Conservation (phyloP, 2,888 invertebrate genomes). For the Megalurothrips usitatus region DNA sequence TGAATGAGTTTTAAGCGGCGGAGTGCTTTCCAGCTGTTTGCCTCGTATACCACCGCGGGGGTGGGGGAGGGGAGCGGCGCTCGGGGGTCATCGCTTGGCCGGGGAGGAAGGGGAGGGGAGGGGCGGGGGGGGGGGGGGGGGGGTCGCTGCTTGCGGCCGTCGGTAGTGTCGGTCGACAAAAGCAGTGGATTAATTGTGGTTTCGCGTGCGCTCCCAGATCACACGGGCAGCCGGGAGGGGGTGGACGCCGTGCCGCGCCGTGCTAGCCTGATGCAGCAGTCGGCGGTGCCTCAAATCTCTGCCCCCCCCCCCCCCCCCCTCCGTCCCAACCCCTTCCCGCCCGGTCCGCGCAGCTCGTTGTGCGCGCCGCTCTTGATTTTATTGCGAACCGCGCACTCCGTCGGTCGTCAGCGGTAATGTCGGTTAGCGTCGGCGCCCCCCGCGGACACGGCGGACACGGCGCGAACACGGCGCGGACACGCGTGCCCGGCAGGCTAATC, state of each 20-base stretch:
- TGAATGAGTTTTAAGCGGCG: constrained; percentile 24
- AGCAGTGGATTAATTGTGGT: constrained; percentile 22
- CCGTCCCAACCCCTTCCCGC: no score
- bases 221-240: neutral
- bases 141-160: neutral
- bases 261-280: neutral
- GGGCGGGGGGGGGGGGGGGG: neutral
- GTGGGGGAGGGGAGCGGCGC: neutral
- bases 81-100: neutral
- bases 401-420: no score
- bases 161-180: constrained; percentile 7
- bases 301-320: no score
- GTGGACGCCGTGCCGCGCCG: neutral
- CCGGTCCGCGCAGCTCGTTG: no score
- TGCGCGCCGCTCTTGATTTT: no score
- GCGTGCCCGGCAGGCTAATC: no score
- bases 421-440: no score
- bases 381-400: no score
- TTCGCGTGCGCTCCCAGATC: neutral
- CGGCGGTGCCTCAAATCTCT: no score
- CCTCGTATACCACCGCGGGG: neutral
- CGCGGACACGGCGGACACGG: no score
- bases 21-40: neutral
- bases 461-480: no score
- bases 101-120: neutral